A percentile compares a stretch with the other conserved stretches of the same genome.
These are phyloP conservation scores for Oenanthe oenanthe DNA, from an alignment of 2,113 vertebrate species.

Conservation along the genomic window DNA sequence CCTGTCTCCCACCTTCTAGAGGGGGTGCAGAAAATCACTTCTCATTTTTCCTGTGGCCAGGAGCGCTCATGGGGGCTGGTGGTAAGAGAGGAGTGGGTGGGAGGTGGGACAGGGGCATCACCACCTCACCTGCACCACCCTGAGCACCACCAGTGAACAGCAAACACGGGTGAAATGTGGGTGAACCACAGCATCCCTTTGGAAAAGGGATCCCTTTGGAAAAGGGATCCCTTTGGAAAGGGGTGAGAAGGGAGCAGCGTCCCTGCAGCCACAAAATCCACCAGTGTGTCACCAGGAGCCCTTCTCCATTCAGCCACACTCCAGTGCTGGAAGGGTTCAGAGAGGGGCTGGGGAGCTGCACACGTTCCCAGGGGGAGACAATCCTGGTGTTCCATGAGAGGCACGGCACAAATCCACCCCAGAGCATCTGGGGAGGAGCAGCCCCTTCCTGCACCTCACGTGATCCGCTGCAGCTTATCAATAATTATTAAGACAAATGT, in stretches of 20 bases:
- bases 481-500: slow-evolving; percentile 67
- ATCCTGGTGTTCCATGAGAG: fast-evolving
- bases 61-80: fast-evolving
- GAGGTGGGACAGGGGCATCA: neutral
- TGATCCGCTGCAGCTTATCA: slow-evolving; percentile 26
- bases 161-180: fast-evolving
- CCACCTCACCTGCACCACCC: neutral
- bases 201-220: neutral
- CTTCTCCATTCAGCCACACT: fast-evolving
- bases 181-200: neutral
- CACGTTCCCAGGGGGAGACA: neutral
- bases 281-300: neutral
- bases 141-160: fast-evolving
- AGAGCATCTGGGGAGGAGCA: neutral
- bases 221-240: neutral
- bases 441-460: neutral
- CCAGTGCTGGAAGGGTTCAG: fast-evolving
- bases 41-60: fast-evolving
- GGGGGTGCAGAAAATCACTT: neutral
- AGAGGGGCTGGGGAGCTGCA: neutral
- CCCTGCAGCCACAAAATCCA: neutral
- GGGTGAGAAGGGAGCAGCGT: fast-evolving
- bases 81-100: neutral
- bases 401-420: neutral
- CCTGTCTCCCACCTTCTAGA: neutral